phyloP scores from a whole-genome alignment of 2,113 vertebrate species.

The Aldabrachelys gigantea region DNA sequence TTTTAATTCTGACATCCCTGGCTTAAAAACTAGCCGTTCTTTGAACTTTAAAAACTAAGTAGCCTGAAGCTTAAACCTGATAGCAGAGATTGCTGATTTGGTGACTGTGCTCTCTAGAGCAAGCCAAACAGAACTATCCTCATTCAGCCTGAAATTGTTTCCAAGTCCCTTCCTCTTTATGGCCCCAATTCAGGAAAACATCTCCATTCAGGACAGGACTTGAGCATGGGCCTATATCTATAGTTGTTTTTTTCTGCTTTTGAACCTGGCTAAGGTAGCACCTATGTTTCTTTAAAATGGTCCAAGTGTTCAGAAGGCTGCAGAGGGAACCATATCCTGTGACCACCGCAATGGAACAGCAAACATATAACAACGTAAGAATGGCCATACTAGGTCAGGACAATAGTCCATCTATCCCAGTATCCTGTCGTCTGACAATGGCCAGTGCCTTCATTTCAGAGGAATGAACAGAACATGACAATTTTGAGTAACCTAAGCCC shows the following conservation, averaged over 20 bases:
- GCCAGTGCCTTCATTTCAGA: background rate
- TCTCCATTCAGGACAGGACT: background rate
- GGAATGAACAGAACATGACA: background rate
- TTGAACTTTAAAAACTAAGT: background rate
- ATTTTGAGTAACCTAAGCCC: background rate
- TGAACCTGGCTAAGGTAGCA: background rate
- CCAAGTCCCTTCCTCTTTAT: background rate
- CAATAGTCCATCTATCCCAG: too few species aligned
- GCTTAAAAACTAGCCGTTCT: rapidly evolving
- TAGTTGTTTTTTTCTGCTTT: background rate
- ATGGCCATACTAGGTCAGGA: background rate
- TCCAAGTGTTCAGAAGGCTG: background rate
- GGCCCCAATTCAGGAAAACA: background rate
- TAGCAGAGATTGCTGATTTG: rapidly evolving
- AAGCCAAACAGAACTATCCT: background rate
- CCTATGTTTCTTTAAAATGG: background rate
- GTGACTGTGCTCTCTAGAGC: background rate
- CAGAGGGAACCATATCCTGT: too few species aligned
- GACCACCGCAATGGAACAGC: background rate
- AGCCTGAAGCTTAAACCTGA: background rate
- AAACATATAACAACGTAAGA: background rate
- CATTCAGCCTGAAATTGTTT: background rate
- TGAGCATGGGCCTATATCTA: background rate
- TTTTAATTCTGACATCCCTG: background rate
- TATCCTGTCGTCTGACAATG: background rate